Evolutionary conservation across 2,888 invertebrate species (phyloP), one percentile per base, ranked within the genome.

Genomic region (Mythimna lalbum): DNA sequence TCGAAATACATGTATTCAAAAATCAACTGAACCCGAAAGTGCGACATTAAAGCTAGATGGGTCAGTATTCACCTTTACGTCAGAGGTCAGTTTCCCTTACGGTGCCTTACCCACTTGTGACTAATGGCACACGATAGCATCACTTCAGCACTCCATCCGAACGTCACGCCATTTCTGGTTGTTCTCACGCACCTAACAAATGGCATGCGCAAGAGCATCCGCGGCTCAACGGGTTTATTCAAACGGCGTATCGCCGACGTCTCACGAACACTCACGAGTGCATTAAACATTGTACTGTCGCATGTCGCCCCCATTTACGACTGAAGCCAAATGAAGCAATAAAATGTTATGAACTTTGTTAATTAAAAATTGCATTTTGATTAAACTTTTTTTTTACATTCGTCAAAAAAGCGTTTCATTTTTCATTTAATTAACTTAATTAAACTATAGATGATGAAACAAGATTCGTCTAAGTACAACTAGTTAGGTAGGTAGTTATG

Each of bases 111-210:
- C 50, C 31, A 52, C 66, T 63, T 31, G 53, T 80, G 64, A 82
- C 72, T 70, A 82, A 82, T 82, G 74, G 63, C 63, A 21, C 47
- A 50, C 63, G 82, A 81, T 81, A 81, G 39, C 60, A 74, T 77
- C 74, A 61, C 69, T 67, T 70, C 53, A 73, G 71, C 59, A 68
- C 69, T 72, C 77, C 64, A 61, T 63, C 68, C 70, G 61, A 69
- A 61, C 50, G 63, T 76, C 74, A 70, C 57, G 61, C 66, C 69
- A 69, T 76, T 81, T 81, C 81, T 73, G 79, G 81, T 55, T 69
- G 73, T 83, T 83, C 83, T 83, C 83, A 83, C 80, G 81, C 76
- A 67, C 67, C 76, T 73, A 75, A 80, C 80, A 78, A 81, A 82
- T 81, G 68, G 77, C 70, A 78, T 81, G 80, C 81, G 75, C 72